phyloP scores from a whole-genome alignment of 2,113 vertebrate genomes.

The Apus apus region DNA sequence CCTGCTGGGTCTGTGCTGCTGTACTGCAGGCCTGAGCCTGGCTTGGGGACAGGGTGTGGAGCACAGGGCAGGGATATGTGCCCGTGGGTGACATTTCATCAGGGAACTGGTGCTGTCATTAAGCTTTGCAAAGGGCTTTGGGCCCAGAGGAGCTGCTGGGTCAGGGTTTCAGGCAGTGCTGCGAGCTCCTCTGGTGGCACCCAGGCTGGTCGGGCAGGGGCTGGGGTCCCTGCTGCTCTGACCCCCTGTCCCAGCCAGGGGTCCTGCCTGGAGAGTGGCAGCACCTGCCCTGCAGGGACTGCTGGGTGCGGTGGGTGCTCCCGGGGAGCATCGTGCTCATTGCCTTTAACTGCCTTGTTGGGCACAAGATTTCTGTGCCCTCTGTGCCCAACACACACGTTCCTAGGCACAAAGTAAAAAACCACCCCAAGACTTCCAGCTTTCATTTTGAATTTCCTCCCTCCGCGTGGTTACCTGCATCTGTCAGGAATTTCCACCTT shows the following conservation, averaged over 20 bases:
- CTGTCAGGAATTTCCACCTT: not conserved
- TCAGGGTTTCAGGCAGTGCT: fast-evolving
- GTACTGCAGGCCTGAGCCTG: not conserved
- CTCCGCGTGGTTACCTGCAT: not conserved
- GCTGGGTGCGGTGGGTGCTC: not conserved
- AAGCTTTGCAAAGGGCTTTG: not conserved
- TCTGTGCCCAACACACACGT: not conserved
- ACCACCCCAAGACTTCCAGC: not conserved
- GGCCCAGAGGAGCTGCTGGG: fast-evolving
- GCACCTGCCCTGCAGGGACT: not conserved
- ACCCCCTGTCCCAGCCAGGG: not conserved
- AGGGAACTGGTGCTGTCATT: not conserved
- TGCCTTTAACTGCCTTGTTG: not conserved
- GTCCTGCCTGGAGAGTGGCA: not conserved
- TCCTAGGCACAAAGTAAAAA: not conserved
- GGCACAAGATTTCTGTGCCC: not conserved
- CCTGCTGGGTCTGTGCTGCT: not conserved
- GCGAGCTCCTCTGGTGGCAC: not conserved
- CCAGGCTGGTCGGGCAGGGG: not conserved
- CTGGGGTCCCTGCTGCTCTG: fast-evolving
- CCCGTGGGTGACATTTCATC: not conserved
- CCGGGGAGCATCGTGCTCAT: not conserved
- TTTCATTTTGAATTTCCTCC: not conserved
- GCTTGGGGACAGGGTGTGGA: not conserved
- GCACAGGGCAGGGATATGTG: fast-evolving